Conservation (phyloP, 2,113 vertebrate species). For the Ameiurus melas region DNA sequence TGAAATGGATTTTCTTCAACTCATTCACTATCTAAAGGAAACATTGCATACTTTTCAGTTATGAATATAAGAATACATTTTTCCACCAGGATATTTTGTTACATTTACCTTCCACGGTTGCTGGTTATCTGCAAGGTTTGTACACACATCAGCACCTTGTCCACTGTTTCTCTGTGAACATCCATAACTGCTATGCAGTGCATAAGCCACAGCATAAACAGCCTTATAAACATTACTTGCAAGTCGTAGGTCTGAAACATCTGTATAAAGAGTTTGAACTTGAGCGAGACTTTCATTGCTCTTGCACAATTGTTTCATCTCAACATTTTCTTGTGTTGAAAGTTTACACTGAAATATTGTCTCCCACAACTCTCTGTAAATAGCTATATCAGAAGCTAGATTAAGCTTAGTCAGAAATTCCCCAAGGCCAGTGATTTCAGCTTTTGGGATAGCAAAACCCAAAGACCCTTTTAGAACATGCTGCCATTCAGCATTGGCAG, state of each 20-base stretch:
- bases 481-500: slow-evolving; percentile 53
- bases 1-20: slow-evolving; percentile 52
- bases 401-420: slow-evolving; percentile 53
- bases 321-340: slow-evolving; percentile 46
- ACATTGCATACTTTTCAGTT: background rate
- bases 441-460: slow-evolving; percentile 61
- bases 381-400: slow-evolving; percentile 26
- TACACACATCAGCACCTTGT: background rate
- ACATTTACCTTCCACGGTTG: slow-evolving; percentile 56
- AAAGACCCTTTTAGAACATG: slow-evolving; percentile 57
- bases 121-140: slow-evolving; percentile 46
- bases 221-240: slow-evolving; percentile 74
- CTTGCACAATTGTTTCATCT: slow-evolving; percentile 36
- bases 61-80: background rate
- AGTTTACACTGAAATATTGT: slow-evolving; percentile 55
- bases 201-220: slow-evolving; percentile 68
- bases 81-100: background rate
- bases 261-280: slow-evolving; percentile 65
- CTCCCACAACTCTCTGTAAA: slow-evolving; percentile 58
- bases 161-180: slow-evolving; percentile 36
- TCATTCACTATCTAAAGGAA: slow-evolving; percentile 50
- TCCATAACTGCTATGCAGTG: slow-evolving; percentile 14
- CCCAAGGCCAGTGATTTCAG: slow-evolving; percentile 53
- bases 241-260: slow-evolving; percentile 69
- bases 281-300: slow-evolving; percentile 52